Percentiles rank a stretch among this genome's conserved stretches.
Conservation (phyloP, 2,888 invertebrate species). For the Xestia sexstrigata region DNA sequence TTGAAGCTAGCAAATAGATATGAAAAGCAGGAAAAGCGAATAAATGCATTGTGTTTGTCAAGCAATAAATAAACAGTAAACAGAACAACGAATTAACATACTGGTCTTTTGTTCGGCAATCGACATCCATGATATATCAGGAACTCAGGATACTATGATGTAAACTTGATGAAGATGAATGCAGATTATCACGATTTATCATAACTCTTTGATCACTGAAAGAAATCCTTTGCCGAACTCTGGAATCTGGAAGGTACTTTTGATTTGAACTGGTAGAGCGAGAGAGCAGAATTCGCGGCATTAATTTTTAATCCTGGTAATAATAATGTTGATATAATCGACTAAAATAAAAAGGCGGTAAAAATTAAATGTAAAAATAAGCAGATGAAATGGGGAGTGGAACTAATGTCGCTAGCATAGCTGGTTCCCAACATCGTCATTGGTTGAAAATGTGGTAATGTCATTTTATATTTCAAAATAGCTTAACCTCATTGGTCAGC, state of each 20-base stretch:
- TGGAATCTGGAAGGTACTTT: slow-evolving; percentile 30
- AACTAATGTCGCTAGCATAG: too few species aligned
- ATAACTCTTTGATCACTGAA: not conserved
- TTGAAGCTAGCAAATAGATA: not conserved
- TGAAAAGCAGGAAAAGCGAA: not conserved
- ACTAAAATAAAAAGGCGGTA: slow-evolving; percentile 2
- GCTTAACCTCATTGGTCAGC: too few species aligned
- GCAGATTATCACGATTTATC: not conserved
- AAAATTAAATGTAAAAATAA: not conserved
- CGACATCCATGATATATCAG: not conserved
- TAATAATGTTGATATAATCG: slow-evolving; percentile 16
- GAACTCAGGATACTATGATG: not conserved
- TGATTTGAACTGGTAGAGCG: not conserved
- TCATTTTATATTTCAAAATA: too few species aligned
- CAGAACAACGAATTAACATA: not conserved
- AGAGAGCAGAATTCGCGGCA: slow-evolving; percentile 21
- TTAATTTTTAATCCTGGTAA: not conserved
- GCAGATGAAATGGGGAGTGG: too few species aligned
- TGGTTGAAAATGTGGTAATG: too few species aligned
- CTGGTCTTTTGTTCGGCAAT: slow-evolving; percentile 4
- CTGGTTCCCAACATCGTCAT: too few species aligned
- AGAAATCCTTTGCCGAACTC: not conserved
- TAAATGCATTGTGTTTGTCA: not conserved
- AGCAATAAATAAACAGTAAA: slow-evolving; percentile 33
- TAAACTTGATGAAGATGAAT: not conserved